phyloP scores from a whole-genome alignment of 2,797 vertebrate genomes.

The Leptoclinus maculatus region DNA sequence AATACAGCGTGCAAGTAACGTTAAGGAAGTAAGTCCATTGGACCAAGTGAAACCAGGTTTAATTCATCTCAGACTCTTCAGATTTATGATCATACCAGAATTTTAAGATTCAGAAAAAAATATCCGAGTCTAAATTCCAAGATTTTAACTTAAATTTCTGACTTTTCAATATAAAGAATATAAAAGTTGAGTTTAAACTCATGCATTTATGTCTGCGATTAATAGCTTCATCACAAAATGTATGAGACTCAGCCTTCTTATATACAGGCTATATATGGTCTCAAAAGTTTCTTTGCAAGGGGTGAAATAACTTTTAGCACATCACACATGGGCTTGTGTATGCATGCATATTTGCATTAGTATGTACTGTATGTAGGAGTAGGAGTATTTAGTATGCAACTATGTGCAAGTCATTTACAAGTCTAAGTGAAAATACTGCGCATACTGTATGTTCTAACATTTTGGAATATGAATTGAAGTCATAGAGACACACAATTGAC shows the following conservation, averaged over 20 bases:
- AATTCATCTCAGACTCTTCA: not conserved
- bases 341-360: conserved; percentile 4
- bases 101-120: not conserved
- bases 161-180: not conserved
- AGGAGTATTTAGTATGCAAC: conserved; percentile 1
- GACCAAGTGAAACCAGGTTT: not conserved
- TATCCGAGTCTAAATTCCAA: not conserved
- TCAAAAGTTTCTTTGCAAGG: not conserved
- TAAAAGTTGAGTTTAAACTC: not conserved
- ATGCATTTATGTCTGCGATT: not conserved
- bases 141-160: not conserved
- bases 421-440: not conserved
- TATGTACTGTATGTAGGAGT: conserved; percentile 14
- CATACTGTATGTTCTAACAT: not conserved
- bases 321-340: not conserved
- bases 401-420: not conserved
- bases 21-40: not conserved
- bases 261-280: not conserved
- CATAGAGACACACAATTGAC: not conserved
- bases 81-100: not conserved
- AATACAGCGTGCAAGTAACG: not conserved
- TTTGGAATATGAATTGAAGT: not conserved
- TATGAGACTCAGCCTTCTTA: not conserved
- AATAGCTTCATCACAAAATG: not conserved
- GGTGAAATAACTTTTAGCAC: not conserved